Conservation (phyloP, 1,140 invertebrate genomes). For the Idris sp. region DNA sequence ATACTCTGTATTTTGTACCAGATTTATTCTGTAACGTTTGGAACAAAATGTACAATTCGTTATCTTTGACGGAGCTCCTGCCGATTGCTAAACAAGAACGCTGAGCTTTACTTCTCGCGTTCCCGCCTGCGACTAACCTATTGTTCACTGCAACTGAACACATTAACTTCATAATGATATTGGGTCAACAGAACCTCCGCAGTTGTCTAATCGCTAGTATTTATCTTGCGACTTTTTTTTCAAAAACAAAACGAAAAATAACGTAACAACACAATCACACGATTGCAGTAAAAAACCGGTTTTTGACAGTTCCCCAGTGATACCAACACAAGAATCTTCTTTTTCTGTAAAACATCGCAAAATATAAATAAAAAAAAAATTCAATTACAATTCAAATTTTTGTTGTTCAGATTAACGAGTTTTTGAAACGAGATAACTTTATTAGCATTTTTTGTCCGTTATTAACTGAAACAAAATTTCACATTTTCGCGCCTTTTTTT, state of each 20-base stretch:
- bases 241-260: conserved; percentile 7
- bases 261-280: conserved; percentile 1
- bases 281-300: too few species aligned
- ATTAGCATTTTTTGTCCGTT: too few species aligned
- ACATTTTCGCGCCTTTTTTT: too few species aligned
- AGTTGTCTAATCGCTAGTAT: conserved; percentile 13
- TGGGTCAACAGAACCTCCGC: conserved; percentile 19
- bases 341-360: too few species aligned
- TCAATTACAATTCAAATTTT: too few species aligned
- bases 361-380: too few species aligned
- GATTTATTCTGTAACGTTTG: conserved; percentile 83
- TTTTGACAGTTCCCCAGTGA: too few species aligned
- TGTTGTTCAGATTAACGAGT: too few species aligned
- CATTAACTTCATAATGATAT: conserved; percentile 81
- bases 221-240: conserved; percentile 18
- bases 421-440: too few species aligned
- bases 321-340: too few species aligned
- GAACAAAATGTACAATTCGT: conserved; percentile 81
- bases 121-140: conserved; percentile 75
- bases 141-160: conserved; percentile 83
- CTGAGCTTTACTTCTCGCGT: conserved; percentile 72
- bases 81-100: conserved; percentile 81
- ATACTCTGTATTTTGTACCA: conserved; percentile 82
- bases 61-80: conserved; percentile 80
- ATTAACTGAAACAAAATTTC: too few species aligned